A percentile compares a stretch with the other conserved stretches of the same genome.
These are phyloP conservation scores for Drosophila mimica DNA, from an alignment of 2,888 invertebrate genomes.

Conservation along the genomic window DNA sequence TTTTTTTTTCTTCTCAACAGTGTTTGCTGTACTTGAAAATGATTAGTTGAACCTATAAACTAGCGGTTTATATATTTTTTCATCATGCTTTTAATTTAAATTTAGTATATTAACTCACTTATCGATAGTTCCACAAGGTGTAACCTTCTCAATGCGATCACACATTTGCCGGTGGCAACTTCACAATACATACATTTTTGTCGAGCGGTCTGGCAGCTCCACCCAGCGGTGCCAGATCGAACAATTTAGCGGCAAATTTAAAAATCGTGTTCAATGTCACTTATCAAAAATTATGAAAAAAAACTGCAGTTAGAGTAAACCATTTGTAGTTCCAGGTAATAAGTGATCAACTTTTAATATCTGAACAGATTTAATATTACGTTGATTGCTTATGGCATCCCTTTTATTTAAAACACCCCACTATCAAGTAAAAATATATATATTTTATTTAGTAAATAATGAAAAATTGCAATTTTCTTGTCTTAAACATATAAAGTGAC, in stretches of 20 bases:
- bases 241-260: neutral
- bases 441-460: constrained; percentile 25
- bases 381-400: constrained; percentile 8
- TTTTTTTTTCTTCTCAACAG: neutral
- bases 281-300: neutral
- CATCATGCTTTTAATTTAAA: neutral
- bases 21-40: neutral
- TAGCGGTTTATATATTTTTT: neutral
- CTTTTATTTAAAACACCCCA: neutral
- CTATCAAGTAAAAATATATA: constrained; percentile 1
- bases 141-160: constrained; percentile 3
- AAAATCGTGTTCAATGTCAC: constrained; percentile 2
- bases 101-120: neutral
- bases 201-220: constrained; percentile 25
- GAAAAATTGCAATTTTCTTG: constrained; percentile 34
- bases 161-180: constrained; percentile 20
- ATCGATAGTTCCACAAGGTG: constrained; percentile 21
- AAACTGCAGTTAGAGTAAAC: neutral
- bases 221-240: neutral
- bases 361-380: neutral
- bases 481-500: constrained; percentile 70
- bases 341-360: neutral
- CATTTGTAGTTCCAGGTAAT: neutral
- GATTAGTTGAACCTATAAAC: neutral
- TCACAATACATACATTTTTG: constrained; percentile 1